Evolutionary conservation across 2,888 invertebrate genomes (phyloP), one percentile per base, ranked within the genome.

Genomic region (Caenorhabditis virilis): DNA sequence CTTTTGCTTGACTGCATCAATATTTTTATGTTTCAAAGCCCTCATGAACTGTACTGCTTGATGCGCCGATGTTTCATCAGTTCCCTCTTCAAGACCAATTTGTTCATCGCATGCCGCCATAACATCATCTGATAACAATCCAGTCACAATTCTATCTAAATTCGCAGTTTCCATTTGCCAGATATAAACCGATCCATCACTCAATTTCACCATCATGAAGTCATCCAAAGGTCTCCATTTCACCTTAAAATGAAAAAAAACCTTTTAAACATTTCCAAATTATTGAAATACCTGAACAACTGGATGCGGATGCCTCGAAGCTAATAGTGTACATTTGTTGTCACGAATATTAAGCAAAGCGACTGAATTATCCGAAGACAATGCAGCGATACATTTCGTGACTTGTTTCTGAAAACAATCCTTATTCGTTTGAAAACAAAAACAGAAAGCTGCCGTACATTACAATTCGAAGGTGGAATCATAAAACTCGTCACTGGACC

Each of bases 91-190:
- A 0, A 63, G 33, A 38, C 63, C 79, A 3, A 86, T 87, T 79
- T 90, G 89, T 82, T 92, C 92, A 82, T 95, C 94, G 82, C 95
- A 97, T 0, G 97, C 97, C 50, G 90, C 89, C 48, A 98, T 85
- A 4, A 98, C 94, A 84, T 98, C 78, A 36, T 78, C 87, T 93
- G 91, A 56, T 91, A 92, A 89, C 86, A 95, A 91, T 45, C 93
- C 95, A 84, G 95, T 93, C 1, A 95, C 86, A 11, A 98, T 95
- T 48, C 97, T 88, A 84, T 98, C 97, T 78, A 98, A 86, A 83
- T 95, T 94, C 0, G 95, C 95, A 87, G 97, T 98, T 86, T 98
- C 98, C 95, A 98, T 97, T 87, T 98, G 97, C 98, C 98, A 98
- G 0, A 98, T 94, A 85, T 95, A 95, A 1, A 97, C 95, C 0